Evolutionary conservation across 1,140 invertebrate genomes (phyloP).

Genomic region (Ostrea edulis): DNA sequence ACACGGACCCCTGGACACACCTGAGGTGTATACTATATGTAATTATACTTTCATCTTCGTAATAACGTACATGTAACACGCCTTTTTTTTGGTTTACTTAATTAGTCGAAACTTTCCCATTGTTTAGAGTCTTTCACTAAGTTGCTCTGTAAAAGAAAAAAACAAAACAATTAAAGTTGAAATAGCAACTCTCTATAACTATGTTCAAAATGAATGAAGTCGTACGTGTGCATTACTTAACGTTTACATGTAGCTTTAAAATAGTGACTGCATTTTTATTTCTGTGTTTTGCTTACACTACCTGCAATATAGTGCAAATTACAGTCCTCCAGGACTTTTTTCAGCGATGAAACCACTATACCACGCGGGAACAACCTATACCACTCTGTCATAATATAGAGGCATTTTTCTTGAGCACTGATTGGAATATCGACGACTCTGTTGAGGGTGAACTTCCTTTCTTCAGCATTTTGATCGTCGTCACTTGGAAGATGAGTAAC

Average conservation of each 20-base stretch:
- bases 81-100: too few species aligned
- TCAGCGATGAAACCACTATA: not conserved
- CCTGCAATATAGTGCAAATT: slow-evolving; percentile 27
- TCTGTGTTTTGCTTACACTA: too few species aligned
- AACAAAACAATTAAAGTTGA: not conserved
- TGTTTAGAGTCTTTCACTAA: not conserved
- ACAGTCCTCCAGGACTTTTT: not conserved
- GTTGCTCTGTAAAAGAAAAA: not conserved
- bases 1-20: too few species aligned
- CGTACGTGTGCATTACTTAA: not conserved
- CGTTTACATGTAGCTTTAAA: not conserved
- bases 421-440: not conserved
- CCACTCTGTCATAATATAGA: not conserved
- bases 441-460: not conserved
- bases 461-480: not conserved
- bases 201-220: not conserved
- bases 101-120: not conserved
- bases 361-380: not conserved
- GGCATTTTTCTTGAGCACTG: slow-evolving; percentile 8
- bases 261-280: not conserved
- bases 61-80: too few species aligned
- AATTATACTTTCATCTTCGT: too few species aligned
- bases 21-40: too few species aligned
- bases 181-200: not conserved
- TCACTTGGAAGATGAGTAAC: not conserved